Evolutionary conservation across 2,797 vertebrate species (phyloP), one percentile per base, ranked within the genome.

Genomic region (Lemur catta): DNA sequence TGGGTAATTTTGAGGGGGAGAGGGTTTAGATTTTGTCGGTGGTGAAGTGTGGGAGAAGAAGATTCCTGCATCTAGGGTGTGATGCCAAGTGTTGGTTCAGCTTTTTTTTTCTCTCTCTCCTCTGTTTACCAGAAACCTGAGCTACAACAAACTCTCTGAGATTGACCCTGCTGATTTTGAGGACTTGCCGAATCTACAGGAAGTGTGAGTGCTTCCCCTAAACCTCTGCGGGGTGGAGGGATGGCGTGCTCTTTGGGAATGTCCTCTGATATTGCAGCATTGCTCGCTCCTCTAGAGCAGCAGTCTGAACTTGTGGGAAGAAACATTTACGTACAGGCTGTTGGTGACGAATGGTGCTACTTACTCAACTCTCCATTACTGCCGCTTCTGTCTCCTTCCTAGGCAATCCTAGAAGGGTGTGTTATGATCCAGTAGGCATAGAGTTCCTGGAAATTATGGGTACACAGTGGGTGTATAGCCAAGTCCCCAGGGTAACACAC

Each of bases 81-180:
- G 72, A 18, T 95, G 76, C 46, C 63, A 38, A 41, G 4, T 88
- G 69, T 52, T 93, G 72, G 95, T 91, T 91, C 17, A 61, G 1
- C 24, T 67, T 43, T 89, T 65, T 43, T 87, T 41, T 72, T 97
- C 65, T 97, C 93, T 98, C 93, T 98, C 87, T 96, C 98, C 93
- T 98, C 87, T 96, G 98, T 98, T 98, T 98, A 95, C 97, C 98
- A 99, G 99, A 99, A 99, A 99, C 98, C 99, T 99, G 98, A 99
- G 99, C 98, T 98, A 99, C 98, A 99, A 99, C 98, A 99, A 99
- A 98, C 98, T 99, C 98, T 98, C 98, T 0, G 98, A 98, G 98
- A 99, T 99, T 97, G 98, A 98, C 98, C 97, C 97, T 79, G 99
- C 99, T 97, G 98, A 97, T 96, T 99, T 99, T 96, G 98, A 98